Percentiles rank a stretch among this genome's conserved stretches.
phyloP scores from a whole-genome alignment of 2,113 vertebrate species.

The Phylloscopus trochiloides region DNA sequence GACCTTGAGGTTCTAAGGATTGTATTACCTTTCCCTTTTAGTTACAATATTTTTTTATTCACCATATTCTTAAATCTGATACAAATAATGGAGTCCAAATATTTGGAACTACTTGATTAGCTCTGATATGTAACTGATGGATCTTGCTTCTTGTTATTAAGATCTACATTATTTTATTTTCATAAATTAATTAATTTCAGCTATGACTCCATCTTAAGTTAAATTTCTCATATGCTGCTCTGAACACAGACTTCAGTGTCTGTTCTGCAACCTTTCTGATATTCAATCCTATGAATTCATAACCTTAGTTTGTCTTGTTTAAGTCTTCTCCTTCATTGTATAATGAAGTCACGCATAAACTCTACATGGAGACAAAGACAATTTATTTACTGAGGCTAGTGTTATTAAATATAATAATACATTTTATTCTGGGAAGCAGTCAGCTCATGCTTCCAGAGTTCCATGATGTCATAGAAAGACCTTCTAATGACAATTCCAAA shows the following conservation, averaged over 20 bases:
- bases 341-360: background rate
- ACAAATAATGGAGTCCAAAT: background rate
- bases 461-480: background rate
- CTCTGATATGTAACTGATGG: background rate
- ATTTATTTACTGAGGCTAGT: background rate
- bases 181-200: background rate
- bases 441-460: background rate
- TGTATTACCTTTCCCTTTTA: background rate
- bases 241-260: background rate
- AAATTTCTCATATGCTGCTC: background rate
- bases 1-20: background rate
- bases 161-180: background rate
- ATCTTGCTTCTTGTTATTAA: background rate
- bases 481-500: background rate
- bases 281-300: background rate
- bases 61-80: background rate
- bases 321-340: background rate
- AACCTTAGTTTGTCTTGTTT: background rate
- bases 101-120: background rate
- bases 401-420: background rate
- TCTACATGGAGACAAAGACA: background rate
- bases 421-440: background rate
- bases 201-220: background rate
- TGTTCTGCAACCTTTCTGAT: background rate
- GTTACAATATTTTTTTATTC: background rate